Percentiles rank a stretch among this genome's conserved stretches.
phyloP scores from a whole-genome alignment of 2,797 vertebrate genomes.

The Pangasius djambal region DNA sequence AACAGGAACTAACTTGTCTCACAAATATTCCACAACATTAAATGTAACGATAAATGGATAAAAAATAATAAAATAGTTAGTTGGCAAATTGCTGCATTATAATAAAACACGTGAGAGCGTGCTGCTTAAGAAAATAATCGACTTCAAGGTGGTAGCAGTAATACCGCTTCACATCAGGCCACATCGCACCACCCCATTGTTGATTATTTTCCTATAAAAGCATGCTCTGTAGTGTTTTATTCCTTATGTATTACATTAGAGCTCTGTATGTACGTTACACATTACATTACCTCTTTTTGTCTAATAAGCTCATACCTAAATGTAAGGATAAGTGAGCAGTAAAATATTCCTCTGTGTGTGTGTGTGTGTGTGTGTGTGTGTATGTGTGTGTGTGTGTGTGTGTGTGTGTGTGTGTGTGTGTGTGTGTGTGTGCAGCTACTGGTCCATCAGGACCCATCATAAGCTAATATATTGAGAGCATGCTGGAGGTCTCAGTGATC shows the following conservation, averaged over 20 bases:
- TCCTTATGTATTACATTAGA: not conserved
- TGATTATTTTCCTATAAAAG: not conserved
- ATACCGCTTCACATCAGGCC: not conserved
- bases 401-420: not conserved
- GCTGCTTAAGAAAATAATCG: not conserved
- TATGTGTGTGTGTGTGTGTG: constrained; percentile 6
- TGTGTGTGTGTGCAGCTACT: not conserved
- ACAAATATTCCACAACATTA: not conserved
- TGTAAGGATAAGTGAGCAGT: not conserved
- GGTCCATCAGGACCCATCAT: not conserved
- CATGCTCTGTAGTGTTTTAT: not conserved
- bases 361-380: not conserved
- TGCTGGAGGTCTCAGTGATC: not conserved
- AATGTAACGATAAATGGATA: not conserved
- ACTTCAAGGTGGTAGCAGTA: not conserved
- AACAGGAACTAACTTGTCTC: not conserved
- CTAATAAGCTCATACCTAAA: not conserved
- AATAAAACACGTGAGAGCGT: not conserved
- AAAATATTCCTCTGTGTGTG: not conserved
- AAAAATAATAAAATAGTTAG: not conserved
- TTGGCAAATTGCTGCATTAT: not conserved
- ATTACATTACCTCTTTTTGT: not conserved
- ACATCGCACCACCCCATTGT: not conserved
- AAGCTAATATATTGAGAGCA: not conserved
- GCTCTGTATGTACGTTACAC: not conserved